phyloP scores from a whole-genome alignment of 2,888 invertebrate genomes.

The Lasioglossum leucozonium region DNA sequence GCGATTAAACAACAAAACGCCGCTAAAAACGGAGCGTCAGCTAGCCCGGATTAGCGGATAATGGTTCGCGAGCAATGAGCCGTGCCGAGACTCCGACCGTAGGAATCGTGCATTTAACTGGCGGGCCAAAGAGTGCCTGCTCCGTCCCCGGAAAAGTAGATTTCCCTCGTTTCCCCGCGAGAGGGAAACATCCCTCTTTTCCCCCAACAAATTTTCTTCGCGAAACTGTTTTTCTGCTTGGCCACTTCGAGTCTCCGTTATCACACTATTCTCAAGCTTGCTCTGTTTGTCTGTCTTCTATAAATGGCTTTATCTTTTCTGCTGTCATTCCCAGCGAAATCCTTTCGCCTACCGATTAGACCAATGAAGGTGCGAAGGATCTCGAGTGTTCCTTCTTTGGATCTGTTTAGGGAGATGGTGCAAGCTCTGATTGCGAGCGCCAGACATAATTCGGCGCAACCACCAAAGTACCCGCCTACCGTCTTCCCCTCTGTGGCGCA shows the following conservation, averaged over 20 bases:
- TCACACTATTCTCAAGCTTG: not conserved
- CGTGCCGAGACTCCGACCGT: not conserved
- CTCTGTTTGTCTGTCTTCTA: not conserved
- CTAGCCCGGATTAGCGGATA: constrained; percentile 45
- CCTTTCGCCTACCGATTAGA: not conserved
- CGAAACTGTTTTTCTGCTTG: too few relatives aligned
- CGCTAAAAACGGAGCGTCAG: constrained; percentile 38
- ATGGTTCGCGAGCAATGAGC: constrained; percentile 49
- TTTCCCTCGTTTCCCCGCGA: not conserved
- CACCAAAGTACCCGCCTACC: not conserved
- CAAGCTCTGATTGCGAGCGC: not conserved
- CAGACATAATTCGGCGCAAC: not conserved
- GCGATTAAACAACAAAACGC: constrained; percentile 55
- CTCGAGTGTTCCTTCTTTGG: not conserved
- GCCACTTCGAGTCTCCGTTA: not conserved
- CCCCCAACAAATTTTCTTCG: not conserved
- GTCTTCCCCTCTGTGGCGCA: not conserved
- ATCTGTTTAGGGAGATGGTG: not conserved
- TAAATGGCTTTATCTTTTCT: not conserved
- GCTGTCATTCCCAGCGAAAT: too few relatives aligned
- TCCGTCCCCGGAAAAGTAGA: not conserved
- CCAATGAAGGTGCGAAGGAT: not conserved
- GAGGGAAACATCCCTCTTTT: not conserved
- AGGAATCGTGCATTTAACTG: constrained; percentile 43
- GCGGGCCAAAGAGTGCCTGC: not conserved